Evolutionary conservation across 2,797 vertebrate species (phyloP).

Genomic region (Pangasius mekongensis): DNA sequence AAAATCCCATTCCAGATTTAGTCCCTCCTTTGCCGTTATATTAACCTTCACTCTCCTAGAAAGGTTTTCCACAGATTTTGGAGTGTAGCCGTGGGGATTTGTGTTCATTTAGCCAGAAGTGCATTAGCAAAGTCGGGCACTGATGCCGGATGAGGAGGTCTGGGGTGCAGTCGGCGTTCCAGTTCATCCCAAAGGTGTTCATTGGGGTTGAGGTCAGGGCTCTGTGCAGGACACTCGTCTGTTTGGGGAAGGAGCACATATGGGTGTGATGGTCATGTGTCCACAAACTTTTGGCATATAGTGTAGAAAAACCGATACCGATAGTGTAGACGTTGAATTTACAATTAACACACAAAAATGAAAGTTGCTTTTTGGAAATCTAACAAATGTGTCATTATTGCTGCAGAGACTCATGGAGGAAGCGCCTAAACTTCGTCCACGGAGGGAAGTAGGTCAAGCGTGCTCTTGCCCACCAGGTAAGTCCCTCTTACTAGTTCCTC

Average conservation of each 20-base stretch:
- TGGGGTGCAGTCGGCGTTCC: background rate
- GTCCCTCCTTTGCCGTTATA: background rate
- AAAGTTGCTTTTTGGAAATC: background rate
- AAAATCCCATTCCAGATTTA: background rate
- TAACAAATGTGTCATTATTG: background rate
- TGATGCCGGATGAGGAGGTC: background rate
- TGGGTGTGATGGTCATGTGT: background rate
- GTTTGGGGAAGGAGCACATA: background rate
- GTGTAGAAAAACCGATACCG: background rate
- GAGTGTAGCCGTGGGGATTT: background rate
- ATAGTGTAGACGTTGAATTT: background rate
- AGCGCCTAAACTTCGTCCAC: constrained; percentile 74
- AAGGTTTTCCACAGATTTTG: background rate
- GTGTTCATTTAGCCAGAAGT: background rate
- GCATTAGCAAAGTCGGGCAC: background rate
- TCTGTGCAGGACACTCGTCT: too few species aligned
- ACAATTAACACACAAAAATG: background rate
- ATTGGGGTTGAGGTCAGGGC: background rate
- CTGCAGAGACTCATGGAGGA: constrained; percentile 77
- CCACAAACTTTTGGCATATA: background rate
- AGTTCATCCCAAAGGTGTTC: background rate
- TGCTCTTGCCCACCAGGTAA: constrained; percentile 83
- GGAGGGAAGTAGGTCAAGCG: constrained; percentile 71
- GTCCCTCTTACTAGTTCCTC: background rate
- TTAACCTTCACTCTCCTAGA: background rate